These are phyloP conservation scores for Aepyceros melampus DNA, from an alignment of 2,113 vertebrate species.

Conservation along the genomic window DNA sequence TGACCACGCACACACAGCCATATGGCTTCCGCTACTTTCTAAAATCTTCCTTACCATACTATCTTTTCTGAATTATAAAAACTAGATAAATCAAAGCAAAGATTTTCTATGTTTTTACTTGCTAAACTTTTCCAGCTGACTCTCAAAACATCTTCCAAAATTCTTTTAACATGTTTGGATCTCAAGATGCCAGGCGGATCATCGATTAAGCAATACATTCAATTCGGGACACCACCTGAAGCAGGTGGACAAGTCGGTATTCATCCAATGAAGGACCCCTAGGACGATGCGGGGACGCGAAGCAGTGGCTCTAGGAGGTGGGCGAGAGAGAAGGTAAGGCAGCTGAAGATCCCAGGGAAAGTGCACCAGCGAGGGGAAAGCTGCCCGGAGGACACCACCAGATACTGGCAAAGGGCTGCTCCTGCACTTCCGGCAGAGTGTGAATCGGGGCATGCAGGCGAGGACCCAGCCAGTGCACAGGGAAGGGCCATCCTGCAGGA, in stretches of 20 bases:
- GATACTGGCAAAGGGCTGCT: too few species aligned
- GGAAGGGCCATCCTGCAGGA: accelerated
- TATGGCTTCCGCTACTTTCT: not conserved
- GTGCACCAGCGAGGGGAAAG: not conserved
- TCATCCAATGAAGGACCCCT: not conserved
- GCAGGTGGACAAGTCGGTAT: not conserved
- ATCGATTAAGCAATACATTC: not conserved
- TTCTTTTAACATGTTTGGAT: not conserved
- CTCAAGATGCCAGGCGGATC: not conserved
- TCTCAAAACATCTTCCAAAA: not conserved
- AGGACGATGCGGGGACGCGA: accelerated
- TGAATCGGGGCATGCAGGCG: accelerated
- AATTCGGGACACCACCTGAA: not conserved
- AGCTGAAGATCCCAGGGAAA: not conserved
- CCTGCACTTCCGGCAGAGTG: not conserved
- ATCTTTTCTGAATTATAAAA: constrained; percentile 14
- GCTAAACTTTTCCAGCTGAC: not conserved
- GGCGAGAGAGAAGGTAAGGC: not conserved
- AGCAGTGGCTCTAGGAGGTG: accelerated
- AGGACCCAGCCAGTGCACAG: not conserved
- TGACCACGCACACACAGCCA: not conserved
- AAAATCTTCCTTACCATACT: not conserved
- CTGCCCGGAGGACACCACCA: too few species aligned
- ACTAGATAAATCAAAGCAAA: not conserved
- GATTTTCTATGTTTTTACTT: not conserved